Evolutionary conservation across 2,888 invertebrate genomes (phyloP), one percentile per base, ranked within the genome.

Genomic region (Coronaproctus castanopsis): DNA sequence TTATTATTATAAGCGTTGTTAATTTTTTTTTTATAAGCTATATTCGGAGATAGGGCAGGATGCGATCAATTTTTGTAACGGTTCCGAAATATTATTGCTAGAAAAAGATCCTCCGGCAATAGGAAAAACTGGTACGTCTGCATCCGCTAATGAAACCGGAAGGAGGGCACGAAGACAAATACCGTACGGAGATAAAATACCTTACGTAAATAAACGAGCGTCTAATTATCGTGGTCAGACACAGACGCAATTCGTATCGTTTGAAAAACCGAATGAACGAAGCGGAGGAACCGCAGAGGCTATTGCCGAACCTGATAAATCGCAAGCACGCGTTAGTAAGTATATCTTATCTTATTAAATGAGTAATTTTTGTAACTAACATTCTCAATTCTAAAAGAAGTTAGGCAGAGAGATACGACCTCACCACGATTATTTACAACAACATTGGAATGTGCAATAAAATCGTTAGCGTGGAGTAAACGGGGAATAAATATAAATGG

Each of bases 181-280:
- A 54, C 2, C 54, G 49, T 54, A 19, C n/a, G 3, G 22, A 5
- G 2, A 23, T 18, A 54, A 2, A n/a, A 10, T 10, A 5, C n/a
- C n/a, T n/a, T n/a, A n/a, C n/a, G n/a, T n/a, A n/a, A n/a, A n/a
- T n/a, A n/a, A n/a, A n/a, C 19, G 55, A 55, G 50, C 36, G 21
- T 19, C 14, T 36, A 49, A 63, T 22, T 66, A 65, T 66, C 74
- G 83, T 56, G 87, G 87, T 1, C 88, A 88, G 71, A 87, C 87
- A 0, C 88, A 88, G 70, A 86, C 87, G 2, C 88, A 88, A 69
- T 88, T 87, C 70, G 73, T 88, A 66, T 82, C 81, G 68, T 79
- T 80, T 65, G 83, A 81, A 58, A 78, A 79, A 50, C 66, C 67
- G 18, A 75, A 63, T 68, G 63, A 56, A 54, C 59, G 61, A 51